Base-by-base conservation (phyloP, 2,113 vertebrate genomes). In the Nesogale talazaci region DNA sequence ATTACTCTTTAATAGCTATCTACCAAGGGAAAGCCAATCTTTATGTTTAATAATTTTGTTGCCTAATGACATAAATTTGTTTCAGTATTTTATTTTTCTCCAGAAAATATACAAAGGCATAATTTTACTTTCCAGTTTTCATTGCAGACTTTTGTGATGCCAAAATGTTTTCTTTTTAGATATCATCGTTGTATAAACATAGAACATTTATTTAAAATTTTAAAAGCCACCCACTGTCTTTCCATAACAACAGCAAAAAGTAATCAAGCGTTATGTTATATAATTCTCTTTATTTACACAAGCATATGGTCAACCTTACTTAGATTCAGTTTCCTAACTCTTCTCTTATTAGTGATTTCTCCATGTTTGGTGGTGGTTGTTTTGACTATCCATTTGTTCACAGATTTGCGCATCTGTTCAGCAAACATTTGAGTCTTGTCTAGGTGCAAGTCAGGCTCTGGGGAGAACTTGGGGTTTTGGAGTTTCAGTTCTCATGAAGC, bases 131-230 rank as follows among this genome's bases (percentile, higher is more conserved):
- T 93, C 92, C 56, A 17, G 22, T 95, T 96, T 96, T 87, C 81
- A 56, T 89, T 91, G 92, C 86, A 94, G 92, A 86, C 90, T 94
- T 95, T 16, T 90, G 46, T 70, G 63, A 86, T n/a, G 72, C 46
- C 91, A 92, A 94, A 96, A 93, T 95, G 90, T 95, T 97, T 96
- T 92, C 59, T 86, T 95, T 94, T 88, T 36, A 23, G 86, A 93
- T 94, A 83, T 91, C 93, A 95, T 93, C 95, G 93, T 85, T 96
- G 1, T 67, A 40, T 86, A 95, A 96, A 97, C 94, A 95, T 12
- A 83, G 70, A 27, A 79, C 80, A 91, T 72, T 95, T 95, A 93
- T 81, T 95, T 96, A 96, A 96, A 96, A 93, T 84, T 61, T 96
- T 93, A 94, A 95, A 94, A 93, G 57, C 92, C 59, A 94, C 82